A percentile compares a stretch with the other conserved stretches of the same genome.
These are phyloP conservation scores for Cichladusa arquata DNA, from an alignment of 2,113 vertebrate species.

Conservation along the genomic window DNA sequence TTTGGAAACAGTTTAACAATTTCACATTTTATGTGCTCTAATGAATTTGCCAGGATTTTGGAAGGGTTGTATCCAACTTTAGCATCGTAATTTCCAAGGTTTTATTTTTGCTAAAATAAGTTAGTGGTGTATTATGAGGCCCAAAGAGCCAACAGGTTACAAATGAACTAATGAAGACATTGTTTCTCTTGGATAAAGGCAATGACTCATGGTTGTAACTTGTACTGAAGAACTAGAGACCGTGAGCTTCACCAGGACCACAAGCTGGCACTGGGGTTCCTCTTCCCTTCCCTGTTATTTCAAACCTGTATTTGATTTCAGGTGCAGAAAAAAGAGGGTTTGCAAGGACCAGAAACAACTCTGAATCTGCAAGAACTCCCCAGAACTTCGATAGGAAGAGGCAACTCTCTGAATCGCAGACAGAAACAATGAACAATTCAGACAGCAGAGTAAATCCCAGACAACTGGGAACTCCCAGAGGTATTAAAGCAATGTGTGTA, in stretches of 20 bases:
- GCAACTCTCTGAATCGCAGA: constrained; percentile 59
- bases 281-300: constrained; percentile 7
- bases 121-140: constrained; percentile 4
- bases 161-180: constrained; percentile 18
- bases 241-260: background rate
- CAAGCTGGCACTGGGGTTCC: background rate
- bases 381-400: constrained; percentile 66
- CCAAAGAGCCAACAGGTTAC: constrained; percentile 21
- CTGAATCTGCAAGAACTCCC: constrained; percentile 56
- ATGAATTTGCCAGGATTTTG: constrained; percentile 64
- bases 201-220: background rate
- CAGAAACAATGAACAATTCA: constrained; percentile 67
- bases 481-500: constrained; percentile 61
- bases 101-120: constrained; percentile 52
- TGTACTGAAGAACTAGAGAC: background rate
- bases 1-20: constrained; percentile 37
- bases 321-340: constrained; percentile 66
- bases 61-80: constrained; percentile 4
- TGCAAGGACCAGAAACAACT: constrained; percentile 63
- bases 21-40: constrained; percentile 48
- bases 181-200: constrained; percentile 16
- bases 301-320: constrained; percentile 67
- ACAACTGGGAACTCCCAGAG: constrained; percentile 70
- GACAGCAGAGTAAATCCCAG: constrained; percentile 67
- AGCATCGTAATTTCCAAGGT: constrained; percentile 32